Percentiles rank a stretch among this genome's conserved stretches.
Evolutionary conservation across 1,140 invertebrate species (phyloP).

Genomic region (Triops longicaudatus): DNA sequence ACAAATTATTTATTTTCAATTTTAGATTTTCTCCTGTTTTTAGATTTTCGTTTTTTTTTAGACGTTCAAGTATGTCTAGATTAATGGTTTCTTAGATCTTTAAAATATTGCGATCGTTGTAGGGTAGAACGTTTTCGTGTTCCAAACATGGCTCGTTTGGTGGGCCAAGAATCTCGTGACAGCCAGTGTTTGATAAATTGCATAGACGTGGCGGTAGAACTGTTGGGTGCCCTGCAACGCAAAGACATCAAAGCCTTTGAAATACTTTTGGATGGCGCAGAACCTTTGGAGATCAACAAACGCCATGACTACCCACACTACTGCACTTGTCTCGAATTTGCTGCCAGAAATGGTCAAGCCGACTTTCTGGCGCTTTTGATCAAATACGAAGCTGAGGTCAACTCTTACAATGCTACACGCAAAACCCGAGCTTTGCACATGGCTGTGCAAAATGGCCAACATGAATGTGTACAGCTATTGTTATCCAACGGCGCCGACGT

Average conservation of each 20-base stretch:
- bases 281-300: constrained; percentile 41
- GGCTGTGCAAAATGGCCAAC: constrained; percentile 19
- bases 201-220: background rate
- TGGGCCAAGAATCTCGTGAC: background rate
- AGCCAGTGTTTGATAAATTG: background rate
- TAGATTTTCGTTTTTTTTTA: too few species aligned
- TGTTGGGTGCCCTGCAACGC: background rate
- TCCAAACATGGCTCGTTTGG: background rate
- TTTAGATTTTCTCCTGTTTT: too few species aligned
- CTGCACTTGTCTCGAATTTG: constrained; percentile 47
- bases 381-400: constrained; percentile 21
- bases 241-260: background rate
- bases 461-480: constrained; percentile 16
- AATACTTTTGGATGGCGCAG: background rate
- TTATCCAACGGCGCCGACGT: constrained; percentile 21
- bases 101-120: too few species aligned
- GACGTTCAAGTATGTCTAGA: too few species aligned
- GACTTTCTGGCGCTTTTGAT: constrained; percentile 43
- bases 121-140: background rate
- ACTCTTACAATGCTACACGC: background rate
- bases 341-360: constrained; percentile 37
- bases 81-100: too few species aligned
- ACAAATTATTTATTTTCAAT: too few species aligned
- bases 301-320: constrained; percentile 40
- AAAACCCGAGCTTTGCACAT: constrained; percentile 20